A percentile compares a stretch with the other conserved stretches of the same genome.
Evolutionary conservation across 1,140 invertebrate genomes (phyloP).

Genomic region (Episyrphus balteatus): DNA sequence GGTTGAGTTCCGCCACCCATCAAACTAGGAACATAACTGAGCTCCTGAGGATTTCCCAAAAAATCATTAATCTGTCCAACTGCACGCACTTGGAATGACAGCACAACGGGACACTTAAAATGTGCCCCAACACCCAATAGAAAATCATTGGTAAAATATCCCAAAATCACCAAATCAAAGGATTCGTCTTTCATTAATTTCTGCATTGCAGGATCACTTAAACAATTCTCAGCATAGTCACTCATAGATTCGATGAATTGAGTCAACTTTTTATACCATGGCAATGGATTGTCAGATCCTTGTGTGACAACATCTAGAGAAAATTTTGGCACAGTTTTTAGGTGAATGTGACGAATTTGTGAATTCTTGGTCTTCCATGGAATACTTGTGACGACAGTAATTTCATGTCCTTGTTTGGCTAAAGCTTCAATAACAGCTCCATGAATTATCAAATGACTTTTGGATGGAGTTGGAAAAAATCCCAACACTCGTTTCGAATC

Average conservation of each 20-base stretch:
- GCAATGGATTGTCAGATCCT: background rate
- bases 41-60: slow-evolving; percentile 8
- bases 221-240: background rate
- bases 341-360: no score
- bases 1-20: slow-evolving; percentile 3
- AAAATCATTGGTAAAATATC: slow-evolving; percentile 10
- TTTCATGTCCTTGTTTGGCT: slow-evolving; percentile 15
- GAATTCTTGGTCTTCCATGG: no score
- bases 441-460: slow-evolving; percentile 15
- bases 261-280: background rate
- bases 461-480: slow-evolving; percentile 14
- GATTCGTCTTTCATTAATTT: slow-evolving; percentile 1
- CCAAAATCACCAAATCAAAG: slow-evolving; percentile 13
- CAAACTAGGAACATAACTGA: slow-evolving; percentile 7
- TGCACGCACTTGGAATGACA: slow-evolving; percentile 5
- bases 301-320: no score
- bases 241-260: background rate
- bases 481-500: slow-evolving; percentile 5
- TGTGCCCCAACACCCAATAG: slow-evolving; percentile 10
- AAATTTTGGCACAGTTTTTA: no score
- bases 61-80: slow-evolving; percentile 1
- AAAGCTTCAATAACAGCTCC: slow-evolving; percentile 12
- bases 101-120: slow-evolving; percentile 9
- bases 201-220: slow-evolving; percentile 3
- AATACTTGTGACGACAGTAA: slow-evolving; percentile 13